phyloP scores from a whole-genome alignment of 64 coral and sea anemone species.

The Anthopleura sola region DNA sequence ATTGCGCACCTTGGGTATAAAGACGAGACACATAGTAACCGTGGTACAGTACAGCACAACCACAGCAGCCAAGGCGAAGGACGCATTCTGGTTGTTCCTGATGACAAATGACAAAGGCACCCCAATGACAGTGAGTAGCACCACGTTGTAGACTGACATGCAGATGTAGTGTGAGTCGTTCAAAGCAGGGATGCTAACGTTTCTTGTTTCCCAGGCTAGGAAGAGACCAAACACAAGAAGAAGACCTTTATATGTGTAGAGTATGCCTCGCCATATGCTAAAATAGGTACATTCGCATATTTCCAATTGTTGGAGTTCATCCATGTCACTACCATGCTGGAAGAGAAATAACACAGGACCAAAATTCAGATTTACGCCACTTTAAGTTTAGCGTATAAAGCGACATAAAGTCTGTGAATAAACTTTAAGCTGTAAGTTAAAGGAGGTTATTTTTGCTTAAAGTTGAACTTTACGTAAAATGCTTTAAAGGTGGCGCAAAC shows the following conservation, averaged over 20 bases:
- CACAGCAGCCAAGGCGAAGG: constrained; percentile 49
- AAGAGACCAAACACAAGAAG: constrained; percentile 73
- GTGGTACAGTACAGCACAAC: constrained; percentile 70
- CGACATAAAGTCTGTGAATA: too few relatives aligned
- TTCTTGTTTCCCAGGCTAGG: constrained; percentile 80
- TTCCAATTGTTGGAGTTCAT: constrained; percentile 58
- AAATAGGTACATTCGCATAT: constrained; percentile 59
- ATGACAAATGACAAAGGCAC: constrained; percentile 72
- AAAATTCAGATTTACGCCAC: too few relatives aligned
- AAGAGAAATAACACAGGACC: constrained; percentile 21
- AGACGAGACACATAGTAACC: constrained; percentile 69
- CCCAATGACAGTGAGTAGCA: constrained; percentile 70
- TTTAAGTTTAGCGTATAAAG: too few relatives aligned
- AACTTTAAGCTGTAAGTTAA: too few relatives aligned
- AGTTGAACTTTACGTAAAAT: too few relatives aligned
- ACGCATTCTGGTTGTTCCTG: constrained; percentile 35
- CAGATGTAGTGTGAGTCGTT: constrained; percentile 84
- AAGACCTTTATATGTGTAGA: constrained; percentile 67
- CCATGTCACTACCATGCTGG: constrained; percentile 49
- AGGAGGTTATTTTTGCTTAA: too few relatives aligned
- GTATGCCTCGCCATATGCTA: constrained; percentile 52
- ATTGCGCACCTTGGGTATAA: constrained; percentile 69
- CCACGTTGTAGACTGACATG: constrained; percentile 84
- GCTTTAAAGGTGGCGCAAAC: too few relatives aligned
- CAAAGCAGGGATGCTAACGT: constrained; percentile 72